Evolutionary conservation across 2,797 vertebrate genomes (phyloP).

Genomic region (Falco cherrug): DNA sequence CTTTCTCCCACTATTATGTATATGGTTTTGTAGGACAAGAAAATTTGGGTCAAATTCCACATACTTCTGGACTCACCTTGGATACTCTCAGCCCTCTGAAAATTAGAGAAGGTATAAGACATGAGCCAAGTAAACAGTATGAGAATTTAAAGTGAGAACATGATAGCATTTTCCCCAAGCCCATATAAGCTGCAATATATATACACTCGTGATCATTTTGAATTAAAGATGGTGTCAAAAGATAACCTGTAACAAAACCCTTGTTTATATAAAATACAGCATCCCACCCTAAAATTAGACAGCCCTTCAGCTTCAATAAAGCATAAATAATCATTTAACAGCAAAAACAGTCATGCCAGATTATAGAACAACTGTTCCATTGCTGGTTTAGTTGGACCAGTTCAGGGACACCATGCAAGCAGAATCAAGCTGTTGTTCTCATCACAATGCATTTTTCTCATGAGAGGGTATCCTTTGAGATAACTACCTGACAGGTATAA

Average conservation of each 20-base stretch:
- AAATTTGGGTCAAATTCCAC: neutral
- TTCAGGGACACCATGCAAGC: neutral
- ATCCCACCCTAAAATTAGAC: rapidly evolving
- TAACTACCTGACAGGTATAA: neutral
- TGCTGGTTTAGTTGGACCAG: neutral
- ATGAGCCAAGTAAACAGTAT: neutral
- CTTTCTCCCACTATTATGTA: neutral
- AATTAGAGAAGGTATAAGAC: neutral
- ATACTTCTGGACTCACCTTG: neutral
- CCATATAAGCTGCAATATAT: neutral
- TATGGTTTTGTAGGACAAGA: neutral
- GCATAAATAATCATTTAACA: neutral
- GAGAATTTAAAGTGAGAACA: neutral
- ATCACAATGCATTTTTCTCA: neutral
- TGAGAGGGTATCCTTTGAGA: neutral
- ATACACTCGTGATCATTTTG: neutral
- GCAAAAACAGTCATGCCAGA: neutral
- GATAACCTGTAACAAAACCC: neutral
- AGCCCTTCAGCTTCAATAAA: neutral
- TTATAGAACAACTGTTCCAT: neutral
- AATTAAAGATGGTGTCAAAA: neutral
- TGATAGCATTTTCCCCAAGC: neutral
- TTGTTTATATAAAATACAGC: neutral
- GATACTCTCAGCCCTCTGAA: neutral
- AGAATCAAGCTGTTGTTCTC: neutral